phyloP scores from a whole-genome alignment of 2,888 invertebrate species.

The Acholoe squamosa region DNA sequence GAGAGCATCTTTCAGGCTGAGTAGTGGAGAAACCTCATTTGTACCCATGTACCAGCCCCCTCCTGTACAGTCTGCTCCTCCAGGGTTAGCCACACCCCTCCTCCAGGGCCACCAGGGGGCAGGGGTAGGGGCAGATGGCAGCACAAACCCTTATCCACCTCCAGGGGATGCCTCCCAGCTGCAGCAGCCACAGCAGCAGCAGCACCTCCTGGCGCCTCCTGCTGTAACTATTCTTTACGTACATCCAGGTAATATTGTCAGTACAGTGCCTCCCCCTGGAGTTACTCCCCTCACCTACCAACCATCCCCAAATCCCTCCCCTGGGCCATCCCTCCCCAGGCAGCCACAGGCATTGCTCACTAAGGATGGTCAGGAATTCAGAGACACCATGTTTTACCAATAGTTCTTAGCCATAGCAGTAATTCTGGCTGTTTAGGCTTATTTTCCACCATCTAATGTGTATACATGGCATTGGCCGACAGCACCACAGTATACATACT shows the following conservation, averaged over 20 bases:
- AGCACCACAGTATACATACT: too few species aligned
- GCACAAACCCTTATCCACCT: not conserved
- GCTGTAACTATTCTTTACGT: not conserved
- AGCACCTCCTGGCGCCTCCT: not conserved
- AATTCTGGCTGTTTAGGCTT: too few species aligned
- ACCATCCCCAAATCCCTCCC: not conserved
- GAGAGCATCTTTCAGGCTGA: not conserved
- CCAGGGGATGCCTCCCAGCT: not conserved
- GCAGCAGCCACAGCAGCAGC: not conserved
- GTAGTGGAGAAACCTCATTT: not conserved
- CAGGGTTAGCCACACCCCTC: not conserved
- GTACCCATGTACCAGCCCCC: not conserved
- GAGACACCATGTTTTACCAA: conserved; percentile 12
- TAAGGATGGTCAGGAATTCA: not conserved
- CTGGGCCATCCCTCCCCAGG: not conserved
- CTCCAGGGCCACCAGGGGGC: not conserved
- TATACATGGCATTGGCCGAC: too few species aligned
- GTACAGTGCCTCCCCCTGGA: not conserved
- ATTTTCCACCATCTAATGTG: too few species aligned
- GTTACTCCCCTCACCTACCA: not conserved
- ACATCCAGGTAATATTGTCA: not conserved
- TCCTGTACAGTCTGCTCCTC: not conserved
- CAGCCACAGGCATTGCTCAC: not conserved
- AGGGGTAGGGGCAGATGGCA: not conserved
- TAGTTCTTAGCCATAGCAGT: too few species aligned